Percentiles rank a stretch among this genome's conserved stretches.
Evolutionary conservation across 2,888 invertebrate species (phyloP).

Genomic region (Lithophane ornitopus): DNA sequence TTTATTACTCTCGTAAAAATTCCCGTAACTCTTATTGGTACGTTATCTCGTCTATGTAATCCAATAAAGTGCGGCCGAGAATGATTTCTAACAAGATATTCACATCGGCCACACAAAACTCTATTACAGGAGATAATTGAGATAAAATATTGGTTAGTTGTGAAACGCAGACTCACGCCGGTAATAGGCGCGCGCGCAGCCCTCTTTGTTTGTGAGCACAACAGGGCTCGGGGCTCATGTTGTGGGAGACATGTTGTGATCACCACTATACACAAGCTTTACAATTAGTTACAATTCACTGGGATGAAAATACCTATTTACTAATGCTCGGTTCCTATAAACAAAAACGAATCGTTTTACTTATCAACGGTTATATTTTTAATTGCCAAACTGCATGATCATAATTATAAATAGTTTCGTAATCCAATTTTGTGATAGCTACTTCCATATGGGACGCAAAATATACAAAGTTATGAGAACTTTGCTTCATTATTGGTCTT

Average conservation of each 20-base stretch:
- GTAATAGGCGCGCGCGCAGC: slow-evolving; percentile 50
- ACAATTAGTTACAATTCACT: not conserved
- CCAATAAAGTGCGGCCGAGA: slow-evolving; percentile 51
- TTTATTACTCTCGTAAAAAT: slow-evolving; percentile 1
- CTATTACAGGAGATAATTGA: slow-evolving; percentile 60
- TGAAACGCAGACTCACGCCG: slow-evolving; percentile 62
- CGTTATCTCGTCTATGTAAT: slow-evolving; percentile 45
- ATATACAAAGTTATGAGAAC: no score
- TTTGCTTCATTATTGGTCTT: no score
- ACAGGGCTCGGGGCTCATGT: slow-evolving; percentile 2
- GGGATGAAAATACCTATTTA: not conserved
- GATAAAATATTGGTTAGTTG: slow-evolving; percentile 63
- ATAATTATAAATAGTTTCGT: no score
- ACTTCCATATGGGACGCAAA: no score
- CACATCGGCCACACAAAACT: slow-evolving; percentile 50
- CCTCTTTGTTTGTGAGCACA: slow-evolving; percentile 46
- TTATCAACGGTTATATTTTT: no score
- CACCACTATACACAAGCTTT: not conserved
- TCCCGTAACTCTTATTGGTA: slow-evolving; percentile 40
- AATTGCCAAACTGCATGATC: no score
- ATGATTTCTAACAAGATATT: slow-evolving; percentile 58
- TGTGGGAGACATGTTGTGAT: slow-evolving; percentile 10
- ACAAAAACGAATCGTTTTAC: no score
- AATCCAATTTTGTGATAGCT: no score
- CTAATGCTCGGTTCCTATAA: no score